Evolutionary conservation across 1,140 invertebrate genomes (phyloP).

Genomic region (Drosophila azteca): DNA sequence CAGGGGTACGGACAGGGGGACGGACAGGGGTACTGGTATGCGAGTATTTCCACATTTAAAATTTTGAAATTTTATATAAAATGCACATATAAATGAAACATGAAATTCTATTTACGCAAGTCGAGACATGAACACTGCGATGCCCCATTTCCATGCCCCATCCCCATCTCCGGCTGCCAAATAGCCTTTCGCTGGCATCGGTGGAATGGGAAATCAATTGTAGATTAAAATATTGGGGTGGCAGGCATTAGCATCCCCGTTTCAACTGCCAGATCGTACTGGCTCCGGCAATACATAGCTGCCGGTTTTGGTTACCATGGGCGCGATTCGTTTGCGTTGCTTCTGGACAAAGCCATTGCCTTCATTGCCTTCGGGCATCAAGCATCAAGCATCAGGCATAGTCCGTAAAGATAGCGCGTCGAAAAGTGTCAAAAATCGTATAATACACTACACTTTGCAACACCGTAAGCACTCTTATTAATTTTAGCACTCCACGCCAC

Average conservation of each 20-base stretch:
- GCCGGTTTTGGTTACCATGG: constrained; percentile 25
- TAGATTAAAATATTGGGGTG: constrained; percentile 30
- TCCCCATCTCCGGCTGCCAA: constrained; percentile 23
- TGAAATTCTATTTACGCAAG: constrained; percentile 57
- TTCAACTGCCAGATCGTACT: no score
- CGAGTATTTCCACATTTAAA: no score
- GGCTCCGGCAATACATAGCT: not conserved
- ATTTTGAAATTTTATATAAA: constrained; percentile 43
- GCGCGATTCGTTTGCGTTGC: constrained; percentile 27
- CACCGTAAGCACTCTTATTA: constrained; percentile 67
- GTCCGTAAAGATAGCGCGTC: constrained; percentile 53
- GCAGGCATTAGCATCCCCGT: constrained; percentile 6
- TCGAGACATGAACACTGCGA: constrained; percentile 23
- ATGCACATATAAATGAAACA: constrained; percentile 50
- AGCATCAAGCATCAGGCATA: constrained; percentile 5
- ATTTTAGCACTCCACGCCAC: constrained; percentile 65
- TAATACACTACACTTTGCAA: constrained; percentile 35
- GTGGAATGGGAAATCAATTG: constrained; percentile 37
- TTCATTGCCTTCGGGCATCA: constrained; percentile 48
- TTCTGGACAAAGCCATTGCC: constrained; percentile 33
- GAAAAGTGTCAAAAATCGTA: constrained; percentile 52
- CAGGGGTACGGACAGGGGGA: no score
- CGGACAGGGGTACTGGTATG: constrained; percentile 6
- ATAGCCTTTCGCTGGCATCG: constrained; percentile 1
- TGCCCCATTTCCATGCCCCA: constrained; percentile 13